Conservation (phyloP, 2,888 invertebrate species). For the Drosophila subsilvestris region DNA sequence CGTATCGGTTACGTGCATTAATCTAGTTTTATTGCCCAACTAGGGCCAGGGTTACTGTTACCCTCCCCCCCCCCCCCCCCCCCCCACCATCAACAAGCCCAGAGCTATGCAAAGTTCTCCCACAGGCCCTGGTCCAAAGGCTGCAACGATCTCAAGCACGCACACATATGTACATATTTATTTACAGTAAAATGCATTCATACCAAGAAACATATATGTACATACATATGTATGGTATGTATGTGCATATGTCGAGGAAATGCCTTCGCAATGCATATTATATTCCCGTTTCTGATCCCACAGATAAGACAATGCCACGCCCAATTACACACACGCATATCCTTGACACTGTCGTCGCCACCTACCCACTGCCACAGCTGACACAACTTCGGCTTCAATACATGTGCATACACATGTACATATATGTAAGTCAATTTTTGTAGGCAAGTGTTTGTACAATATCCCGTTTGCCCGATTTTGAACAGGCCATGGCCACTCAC, state of each 20-base stretch:
- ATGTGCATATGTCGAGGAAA: background rate
- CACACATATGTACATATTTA: background rate
- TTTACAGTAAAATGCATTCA: background rate
- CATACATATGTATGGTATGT: too few species aligned
- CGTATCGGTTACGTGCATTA: conserved; percentile 30
- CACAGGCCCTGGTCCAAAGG: background rate
- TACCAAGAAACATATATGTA: background rate
- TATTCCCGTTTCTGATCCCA: background rate
- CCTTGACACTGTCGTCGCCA: conserved; percentile 19
- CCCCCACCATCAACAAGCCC: too few species aligned
- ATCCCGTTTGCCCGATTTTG: background rate
- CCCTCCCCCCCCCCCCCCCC: background rate
- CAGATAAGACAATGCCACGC: conserved; percentile 39
- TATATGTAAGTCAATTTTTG: conserved; percentile 1
- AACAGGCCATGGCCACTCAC: conserved; percentile 86
- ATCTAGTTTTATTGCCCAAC: conserved; percentile 15
- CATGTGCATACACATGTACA: conserved; percentile 28
- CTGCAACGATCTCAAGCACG: background rate
- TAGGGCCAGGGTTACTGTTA: background rate
- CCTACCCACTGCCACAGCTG: conserved; percentile 6
- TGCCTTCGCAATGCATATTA: background rate
- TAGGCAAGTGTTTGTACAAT: background rate
- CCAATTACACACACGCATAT: conserved; percentile 36
- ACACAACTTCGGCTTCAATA: conserved; percentile 8
- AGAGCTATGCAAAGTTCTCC: background rate